Percentiles rank a stretch among this genome's conserved stretches.
Evolutionary conservation across 2,888 invertebrate genomes (phyloP).

Genomic region (Tricholauxania praeusta): DNA sequence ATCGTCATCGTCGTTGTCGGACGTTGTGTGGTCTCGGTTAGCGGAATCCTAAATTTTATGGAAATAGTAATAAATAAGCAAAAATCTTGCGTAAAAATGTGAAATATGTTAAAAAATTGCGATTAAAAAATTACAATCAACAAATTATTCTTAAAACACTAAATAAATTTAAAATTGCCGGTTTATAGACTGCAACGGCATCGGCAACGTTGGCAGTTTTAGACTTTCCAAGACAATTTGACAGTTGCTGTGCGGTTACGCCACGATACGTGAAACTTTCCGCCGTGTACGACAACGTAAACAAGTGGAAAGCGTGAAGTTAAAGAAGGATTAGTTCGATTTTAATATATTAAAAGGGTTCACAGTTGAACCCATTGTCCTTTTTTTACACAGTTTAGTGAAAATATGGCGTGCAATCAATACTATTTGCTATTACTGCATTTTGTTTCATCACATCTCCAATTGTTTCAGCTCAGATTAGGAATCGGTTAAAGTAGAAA

Average conservation of each 20-base stretch:
- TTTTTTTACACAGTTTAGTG: too few species aligned
- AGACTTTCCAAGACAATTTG: conserved; percentile 5
- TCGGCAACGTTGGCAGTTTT: background rate
- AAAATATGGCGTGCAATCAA: too few species aligned
- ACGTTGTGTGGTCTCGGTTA: background rate
- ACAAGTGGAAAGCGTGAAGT: too few species aligned
- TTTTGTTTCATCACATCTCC: too few species aligned
- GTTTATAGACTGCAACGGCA: background rate
- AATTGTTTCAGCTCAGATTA: too few species aligned
- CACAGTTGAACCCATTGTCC: too few species aligned
- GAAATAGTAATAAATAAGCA: background rate
- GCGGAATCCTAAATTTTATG: conserved; percentile 9
- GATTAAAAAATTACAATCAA: background rate
- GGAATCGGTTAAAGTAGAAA: too few species aligned
- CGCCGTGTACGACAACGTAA: too few species aligned
- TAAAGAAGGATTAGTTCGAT: too few species aligned
- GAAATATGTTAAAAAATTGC: background rate
- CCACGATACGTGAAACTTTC: background rate
- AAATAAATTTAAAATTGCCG: background rate
- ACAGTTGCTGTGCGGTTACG: conserved; percentile 12
- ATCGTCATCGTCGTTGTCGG: conserved; percentile 25
- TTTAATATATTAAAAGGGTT: too few species aligned
- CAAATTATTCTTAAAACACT: background rate
- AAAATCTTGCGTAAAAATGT: background rate
- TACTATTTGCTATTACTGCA: too few species aligned